Evolutionary conservation across 2,113 vertebrate species (phyloP), one percentile per base, ranked within the genome.

Genomic region (Callithrix jacchus): DNA sequence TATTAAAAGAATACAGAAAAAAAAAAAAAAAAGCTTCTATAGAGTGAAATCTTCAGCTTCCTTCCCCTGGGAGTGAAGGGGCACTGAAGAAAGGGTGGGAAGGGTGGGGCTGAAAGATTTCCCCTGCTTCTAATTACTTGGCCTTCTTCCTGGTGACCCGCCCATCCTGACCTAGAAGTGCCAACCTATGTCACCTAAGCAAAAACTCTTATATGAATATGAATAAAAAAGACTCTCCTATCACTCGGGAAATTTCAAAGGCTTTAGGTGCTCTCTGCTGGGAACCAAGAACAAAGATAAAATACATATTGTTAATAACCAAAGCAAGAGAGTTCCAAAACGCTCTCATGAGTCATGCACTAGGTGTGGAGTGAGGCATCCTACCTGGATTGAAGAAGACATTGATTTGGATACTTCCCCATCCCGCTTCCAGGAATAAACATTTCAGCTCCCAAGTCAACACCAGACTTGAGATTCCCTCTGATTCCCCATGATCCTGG

Each of bases 151-250:
- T 2, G 5, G 30, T 37, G n/a, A 30, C 17, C 17, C 20, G 61
- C 3, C 5, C 21, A 7, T 16, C 49, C 45, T 35, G 68, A 30
- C 17, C 13, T 0, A 21, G 52, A 54, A 85, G 2, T 2, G 54
- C 23, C 4, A 27, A 18, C 58, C 64, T 0, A 6, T 27, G 45
- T 17, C 27, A 11, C 17, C 6, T 6, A 58, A 40, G 84, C 27
- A 8, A 2, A n/a, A 49, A 42, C 61, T 25, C 73, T 27, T 11
- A 30, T 64, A 30, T 45, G 17, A 21, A 9, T 30, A 21, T 1
- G 71, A 35, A 14, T 23, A 54, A 8, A 8, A 8, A 25, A 14
- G 49, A 8, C 0, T 6, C 8, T 0, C 11, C 8, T 3, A 12
- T 45, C 56, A 27, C 66, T 64, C 85, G 1, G 52, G 74, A 61